phyloP scores from a whole-genome alignment of 1,140 invertebrate species.

The Drosophila funebris region DNA sequence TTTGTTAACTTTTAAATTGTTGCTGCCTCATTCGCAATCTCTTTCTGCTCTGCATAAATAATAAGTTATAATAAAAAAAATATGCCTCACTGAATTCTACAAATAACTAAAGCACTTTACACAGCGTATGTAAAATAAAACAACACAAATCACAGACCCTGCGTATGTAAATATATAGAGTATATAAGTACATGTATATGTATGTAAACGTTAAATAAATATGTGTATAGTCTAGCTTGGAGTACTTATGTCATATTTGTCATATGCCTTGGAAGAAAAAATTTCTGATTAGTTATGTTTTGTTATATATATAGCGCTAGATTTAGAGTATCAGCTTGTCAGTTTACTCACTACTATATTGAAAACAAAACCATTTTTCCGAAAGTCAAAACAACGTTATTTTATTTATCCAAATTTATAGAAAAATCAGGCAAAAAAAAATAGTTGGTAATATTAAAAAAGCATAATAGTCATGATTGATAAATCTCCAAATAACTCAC shows the following conservation, averaged over 20 bases:
- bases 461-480: too few relatives aligned
- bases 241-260: neutral
- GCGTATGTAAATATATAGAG: neutral
- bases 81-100: slow-evolving; percentile 20
- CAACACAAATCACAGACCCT: neutral
- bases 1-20: slow-evolving; percentile 63
- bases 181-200: neutral
- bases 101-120: slow-evolving; percentile 17
- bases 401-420: too few relatives aligned
- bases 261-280: too few relatives aligned
- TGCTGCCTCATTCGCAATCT: slow-evolving; percentile 12
- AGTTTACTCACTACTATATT: too few relatives aligned
- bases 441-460: too few relatives aligned
- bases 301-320: too few relatives aligned
- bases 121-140: slow-evolving; percentile 8
- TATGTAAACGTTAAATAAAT: neutral
- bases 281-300: too few relatives aligned
- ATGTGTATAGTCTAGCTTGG: neutral
- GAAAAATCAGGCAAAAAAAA: too few relatives aligned
- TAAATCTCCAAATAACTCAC: too few relatives aligned
- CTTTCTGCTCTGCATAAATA: slow-evolving; percentile 38
- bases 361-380: too few relatives aligned
- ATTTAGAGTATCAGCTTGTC: too few relatives aligned
- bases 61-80: slow-evolving; percentile 33
- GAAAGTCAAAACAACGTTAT: too few relatives aligned